phyloP scores from a whole-genome alignment of 2,113 vertebrate genomes.

The Grallaria varia region DNA sequence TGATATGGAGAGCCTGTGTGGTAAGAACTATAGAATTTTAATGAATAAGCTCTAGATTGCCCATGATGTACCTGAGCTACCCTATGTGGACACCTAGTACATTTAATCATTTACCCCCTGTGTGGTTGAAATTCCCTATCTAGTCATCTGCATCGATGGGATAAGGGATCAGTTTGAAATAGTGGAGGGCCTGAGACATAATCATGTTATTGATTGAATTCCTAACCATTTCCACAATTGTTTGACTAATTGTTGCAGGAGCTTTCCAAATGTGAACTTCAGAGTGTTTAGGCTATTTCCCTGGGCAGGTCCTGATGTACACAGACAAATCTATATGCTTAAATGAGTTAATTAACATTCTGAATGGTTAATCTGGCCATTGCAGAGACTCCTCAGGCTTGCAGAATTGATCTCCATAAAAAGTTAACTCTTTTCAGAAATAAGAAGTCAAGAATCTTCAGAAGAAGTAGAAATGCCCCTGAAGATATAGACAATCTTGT shows the following conservation, averaged over 20 bases:
- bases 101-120: background rate
- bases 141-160: background rate
- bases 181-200: background rate
- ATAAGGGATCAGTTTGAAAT: background rate
- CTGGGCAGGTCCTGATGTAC: background rate
- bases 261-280: background rate
- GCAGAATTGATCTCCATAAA: background rate
- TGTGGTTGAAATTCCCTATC: background rate
- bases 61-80: background rate
- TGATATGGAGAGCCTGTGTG: background rate
- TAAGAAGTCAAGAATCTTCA: background rate
- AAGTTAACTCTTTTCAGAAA: background rate
- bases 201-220: background rate
- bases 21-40: background rate
- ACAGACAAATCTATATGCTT: background rate
- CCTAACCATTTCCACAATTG: background rate
- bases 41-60: background rate
- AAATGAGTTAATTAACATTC: background rate
- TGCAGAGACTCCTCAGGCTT: background rate
- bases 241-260: background rate
- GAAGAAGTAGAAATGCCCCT: background rate
- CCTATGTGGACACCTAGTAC: background rate
- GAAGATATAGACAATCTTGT: background rate
- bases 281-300: background rate
- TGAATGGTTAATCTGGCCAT: background rate